Percentiles rank a stretch among this genome's conserved stretches.
These are phyloP conservation scores for Formicarius rufipectus DNA, from an alignment of 2,113 vertebrate genomes.

Conservation along the genomic window DNA sequence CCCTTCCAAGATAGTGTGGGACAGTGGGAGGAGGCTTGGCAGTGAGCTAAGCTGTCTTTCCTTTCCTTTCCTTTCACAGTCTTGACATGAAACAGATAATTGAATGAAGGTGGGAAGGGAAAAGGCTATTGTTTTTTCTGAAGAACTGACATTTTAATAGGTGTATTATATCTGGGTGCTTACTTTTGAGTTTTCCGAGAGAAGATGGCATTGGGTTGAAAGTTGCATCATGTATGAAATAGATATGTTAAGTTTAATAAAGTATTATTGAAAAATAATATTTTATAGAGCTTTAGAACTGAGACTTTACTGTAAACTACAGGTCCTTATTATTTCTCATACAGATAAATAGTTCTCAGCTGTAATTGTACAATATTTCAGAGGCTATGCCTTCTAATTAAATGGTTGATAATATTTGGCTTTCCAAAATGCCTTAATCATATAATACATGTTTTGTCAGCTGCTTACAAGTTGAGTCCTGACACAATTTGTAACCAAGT, in stretches of 20 bases:
- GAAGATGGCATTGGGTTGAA: not conserved
- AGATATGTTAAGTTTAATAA: not conserved
- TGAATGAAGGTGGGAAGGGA: slow-evolving; percentile 16
- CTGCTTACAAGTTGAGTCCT: not conserved
- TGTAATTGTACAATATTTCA: not conserved
- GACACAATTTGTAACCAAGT: not conserved
- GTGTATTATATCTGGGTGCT: not conserved
- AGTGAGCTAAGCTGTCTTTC: not conserved
- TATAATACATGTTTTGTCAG: not conserved
- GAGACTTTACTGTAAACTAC: not conserved
- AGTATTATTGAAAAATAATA: not conserved
- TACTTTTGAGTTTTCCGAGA: not conserved
- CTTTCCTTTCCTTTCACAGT: not conserved
- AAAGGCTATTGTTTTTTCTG: slow-evolving; percentile 36
- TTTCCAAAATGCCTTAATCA: not conserved
- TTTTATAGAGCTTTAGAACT: not conserved
- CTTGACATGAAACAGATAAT: not conserved
- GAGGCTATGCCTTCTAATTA: not conserved
- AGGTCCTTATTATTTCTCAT: not conserved
- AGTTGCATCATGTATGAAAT: not conserved
- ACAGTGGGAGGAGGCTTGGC: not conserved
- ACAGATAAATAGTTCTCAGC: not conserved
- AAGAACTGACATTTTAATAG: slow-evolving; percentile 9
- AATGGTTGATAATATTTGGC: not conserved
- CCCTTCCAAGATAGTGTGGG: not conserved